Evolutionary conservation across 2,113 vertebrate genomes (phyloP).

Genomic region (Megaleporinus macrocephalus): DNA sequence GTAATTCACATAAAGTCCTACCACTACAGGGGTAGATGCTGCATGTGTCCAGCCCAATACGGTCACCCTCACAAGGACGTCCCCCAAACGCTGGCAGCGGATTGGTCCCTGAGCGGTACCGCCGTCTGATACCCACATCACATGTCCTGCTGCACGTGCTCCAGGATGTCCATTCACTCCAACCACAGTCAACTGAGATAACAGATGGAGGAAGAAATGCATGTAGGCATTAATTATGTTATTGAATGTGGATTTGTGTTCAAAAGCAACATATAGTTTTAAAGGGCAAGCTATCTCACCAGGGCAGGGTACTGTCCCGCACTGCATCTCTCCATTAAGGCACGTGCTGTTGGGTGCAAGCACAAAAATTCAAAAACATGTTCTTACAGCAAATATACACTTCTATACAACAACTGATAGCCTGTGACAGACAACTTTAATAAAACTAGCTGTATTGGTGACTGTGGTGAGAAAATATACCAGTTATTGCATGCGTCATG

Average conservation of each 20-base stretch:
- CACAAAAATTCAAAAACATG: slow-evolving; percentile 14
- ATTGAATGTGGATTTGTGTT: neutral
- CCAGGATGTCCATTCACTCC: slow-evolving; percentile 88
- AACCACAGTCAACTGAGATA: slow-evolving; percentile 83
- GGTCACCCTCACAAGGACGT: slow-evolving; percentile 75
- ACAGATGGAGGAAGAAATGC: neutral
- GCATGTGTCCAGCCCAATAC: slow-evolving; percentile 82
- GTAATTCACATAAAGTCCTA: slow-evolving; percentile 55
- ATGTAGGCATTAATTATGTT: neutral
- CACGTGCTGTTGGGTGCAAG: slow-evolving; percentile 77
- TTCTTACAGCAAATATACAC: slow-evolving; percentile 39
- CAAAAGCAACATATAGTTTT: neutral
- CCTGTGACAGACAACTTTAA: neutral
- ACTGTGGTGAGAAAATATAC: slow-evolving; percentile 61
- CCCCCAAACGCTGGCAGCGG: slow-evolving; percentile 77
- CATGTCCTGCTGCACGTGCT: slow-evolving; percentile 85
- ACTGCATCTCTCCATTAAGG: slow-evolving; percentile 80
- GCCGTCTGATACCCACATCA: slow-evolving; percentile 81
- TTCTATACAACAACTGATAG: neutral
- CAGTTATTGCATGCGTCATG: slow-evolving; percentile 86
- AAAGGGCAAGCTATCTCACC: slow-evolving; percentile 68
- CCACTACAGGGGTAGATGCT: slow-evolving; percentile 82
- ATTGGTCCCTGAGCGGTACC: slow-evolving; percentile 79
- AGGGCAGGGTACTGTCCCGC: slow-evolving; percentile 77
- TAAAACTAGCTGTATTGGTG: neutral